Conservation (phyloP, 2,113 vertebrate species). For the Climacteris rufus region DNA sequence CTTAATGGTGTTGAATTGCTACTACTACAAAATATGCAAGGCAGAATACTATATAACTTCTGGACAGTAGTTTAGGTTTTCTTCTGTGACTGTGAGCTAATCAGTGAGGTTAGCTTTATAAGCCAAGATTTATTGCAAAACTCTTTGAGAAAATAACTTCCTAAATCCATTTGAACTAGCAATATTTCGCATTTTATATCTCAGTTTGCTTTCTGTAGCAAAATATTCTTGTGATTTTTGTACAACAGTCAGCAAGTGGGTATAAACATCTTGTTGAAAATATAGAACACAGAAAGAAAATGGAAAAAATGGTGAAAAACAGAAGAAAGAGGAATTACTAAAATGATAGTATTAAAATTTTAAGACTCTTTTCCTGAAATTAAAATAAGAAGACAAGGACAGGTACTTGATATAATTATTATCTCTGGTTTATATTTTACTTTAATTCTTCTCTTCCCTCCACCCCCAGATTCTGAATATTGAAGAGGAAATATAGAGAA, state of each 20-base stretch:
- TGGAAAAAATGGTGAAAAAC: no score
- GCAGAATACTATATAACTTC: not conserved
- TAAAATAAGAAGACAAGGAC: not conserved
- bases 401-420: not conserved
- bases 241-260: not conserved
- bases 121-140: not conserved
- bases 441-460: not conserved
- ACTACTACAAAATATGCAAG: not conserved
- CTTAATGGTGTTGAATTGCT: not conserved
- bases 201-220: not conserved
- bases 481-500: not conserved
- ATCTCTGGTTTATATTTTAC: not conserved
- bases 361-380: not conserved
- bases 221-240: not conserved
- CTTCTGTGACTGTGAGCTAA: not conserved
- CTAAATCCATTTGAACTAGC: not conserved
- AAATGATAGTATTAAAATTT: not conserved
- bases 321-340: fast-evolving
- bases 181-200: not conserved
- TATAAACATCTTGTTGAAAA: not conserved
- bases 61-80: not conserved
- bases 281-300: not conserved
- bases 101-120: not conserved
- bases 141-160: not conserved
- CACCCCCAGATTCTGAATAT: not conserved